Base-by-base conservation (phyloP, 2,113 vertebrate species). In the Pomatorhinus ruficollis region DNA sequence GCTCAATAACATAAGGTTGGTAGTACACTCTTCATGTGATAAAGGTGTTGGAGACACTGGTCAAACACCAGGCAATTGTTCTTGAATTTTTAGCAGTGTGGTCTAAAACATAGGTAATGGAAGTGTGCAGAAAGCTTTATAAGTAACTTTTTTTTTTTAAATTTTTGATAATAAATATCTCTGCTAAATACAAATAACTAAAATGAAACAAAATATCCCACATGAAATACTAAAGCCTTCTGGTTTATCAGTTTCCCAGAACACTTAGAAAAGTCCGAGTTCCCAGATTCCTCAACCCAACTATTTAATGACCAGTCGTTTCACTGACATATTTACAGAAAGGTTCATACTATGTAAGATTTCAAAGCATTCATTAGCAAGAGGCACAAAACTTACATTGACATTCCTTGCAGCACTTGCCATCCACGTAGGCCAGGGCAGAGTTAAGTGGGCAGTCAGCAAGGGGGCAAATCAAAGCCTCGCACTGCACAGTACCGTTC, bases 351-450 rank as follows among this genome's bases (percentile, higher is more conserved):
- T 49, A 30, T 61, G 56, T 44, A 64, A 54, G 30, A 35, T 44
- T 68, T 66, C 69, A 65, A 65, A 77, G 60, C 53, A 76, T 17
- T 82, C n/a, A 40, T 70, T 70, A 45, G 45, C 47, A 94, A 47
- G 65, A 63, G 60, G 56, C 42, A 65, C 42, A 31, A 45, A 76
- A 98, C 99, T 99, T 96, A 99, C 99, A 93, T 93, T 98, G 99
- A 94, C 99, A 99, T 97, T 99, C 98, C 96, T 99, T 99, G 97
- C 99, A 99, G 98, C 99, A 99, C 95, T 98, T 98, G 86, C 98
- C 99, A 93, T 99, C 98, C 96, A 99, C 98, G 35, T 99, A 99
- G 3, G 98, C 95, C 74, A 98, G 98, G 64, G 98, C 98, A 10
- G 98, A 99, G 92, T 98, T 99, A 27, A 96, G 97, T 1, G 98